These are phyloP conservation scores for Styela clava DNA, from an alignment of 23 tunicate species.

Conservation along the genomic window DNA sequence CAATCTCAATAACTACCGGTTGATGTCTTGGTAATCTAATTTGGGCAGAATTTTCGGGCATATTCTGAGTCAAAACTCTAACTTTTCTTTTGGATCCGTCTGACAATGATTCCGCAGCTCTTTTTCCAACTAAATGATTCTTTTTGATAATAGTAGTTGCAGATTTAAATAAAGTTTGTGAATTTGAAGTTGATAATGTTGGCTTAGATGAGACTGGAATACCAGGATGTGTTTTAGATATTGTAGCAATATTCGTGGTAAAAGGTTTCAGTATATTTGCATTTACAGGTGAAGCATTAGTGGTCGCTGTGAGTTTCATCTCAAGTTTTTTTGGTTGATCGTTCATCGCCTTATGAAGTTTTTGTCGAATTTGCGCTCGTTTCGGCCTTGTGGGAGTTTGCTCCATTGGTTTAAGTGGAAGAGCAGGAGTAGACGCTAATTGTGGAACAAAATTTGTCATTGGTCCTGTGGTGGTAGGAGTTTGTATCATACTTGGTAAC, in stretches of 20 bases:
- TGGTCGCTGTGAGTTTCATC: neutral
- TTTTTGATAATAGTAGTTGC: constrained; percentile 18
- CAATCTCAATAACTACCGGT: constrained; percentile 49
- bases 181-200: neutral
- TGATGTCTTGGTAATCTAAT: constrained; percentile 27
- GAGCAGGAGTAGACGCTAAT: neutral
- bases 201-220: neutral
- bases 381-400: neutral
- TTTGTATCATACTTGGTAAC: neutral
- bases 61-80: neutral
- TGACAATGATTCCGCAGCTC: neutral
- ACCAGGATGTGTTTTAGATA: neutral
- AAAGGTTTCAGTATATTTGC: neutral
- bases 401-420: neutral
- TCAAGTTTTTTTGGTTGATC: too few relatives aligned
- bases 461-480: neutral
- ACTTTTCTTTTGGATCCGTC: neutral
- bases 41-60: neutral
- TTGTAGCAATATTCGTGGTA: neutral
- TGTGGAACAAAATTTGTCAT: neutral
- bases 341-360: too few relatives aligned
- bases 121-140: neutral
- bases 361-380: too few relatives aligned
- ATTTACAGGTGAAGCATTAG: neutral
- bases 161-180: constrained; percentile 8